Evolutionary conservation across 2,888 invertebrate species (phyloP).

Genomic region (Drosophila helvetica): DNA sequence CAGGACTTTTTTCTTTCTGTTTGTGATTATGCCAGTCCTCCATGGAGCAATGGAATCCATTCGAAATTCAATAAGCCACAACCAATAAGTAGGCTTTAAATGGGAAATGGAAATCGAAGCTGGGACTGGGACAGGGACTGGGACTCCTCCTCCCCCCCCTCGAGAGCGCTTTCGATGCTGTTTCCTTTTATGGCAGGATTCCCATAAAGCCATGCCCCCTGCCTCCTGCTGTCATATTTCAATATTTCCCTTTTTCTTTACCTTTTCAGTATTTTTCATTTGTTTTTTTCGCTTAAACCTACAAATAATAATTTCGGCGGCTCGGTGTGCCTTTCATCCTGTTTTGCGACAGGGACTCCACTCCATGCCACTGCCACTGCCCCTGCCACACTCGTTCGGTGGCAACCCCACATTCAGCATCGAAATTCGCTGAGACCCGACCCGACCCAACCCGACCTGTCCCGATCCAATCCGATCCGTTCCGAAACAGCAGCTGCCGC

Average conservation of each 20-base stretch:
- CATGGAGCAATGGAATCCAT: constrained; percentile 22
- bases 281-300: constrained; percentile 17
- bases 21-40: neutral
- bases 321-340: constrained; percentile 55
- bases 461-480: constrained; percentile 1
- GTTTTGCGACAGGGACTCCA: constrained; percentile 26
- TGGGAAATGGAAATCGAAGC: constrained; percentile 2
- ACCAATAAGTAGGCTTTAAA: constrained; percentile 37
- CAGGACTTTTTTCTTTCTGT: neutral
- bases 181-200: constrained; percentile 11
- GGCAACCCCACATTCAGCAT: constrained; percentile 39
- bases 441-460: constrained; percentile 34
- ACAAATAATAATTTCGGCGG: constrained; percentile 56
- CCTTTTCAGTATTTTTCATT: constrained; percentile 24
- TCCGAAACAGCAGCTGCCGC: constrained; percentile 53
- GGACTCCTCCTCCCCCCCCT: neutral
- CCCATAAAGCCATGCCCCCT: constrained; percentile 5
- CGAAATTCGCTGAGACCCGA: constrained; percentile 52
- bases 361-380: constrained; percentile 1
- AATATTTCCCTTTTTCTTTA: constrained; percentile 21
- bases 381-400: neutral
- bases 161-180: neutral
- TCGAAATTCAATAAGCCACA: constrained; percentile 55
- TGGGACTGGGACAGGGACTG: no score
- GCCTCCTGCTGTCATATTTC: constrained; percentile 28